Evolutionary conservation across 2,797 vertebrate species (phyloP).

Genomic region (Psittacula derbiana): DNA sequence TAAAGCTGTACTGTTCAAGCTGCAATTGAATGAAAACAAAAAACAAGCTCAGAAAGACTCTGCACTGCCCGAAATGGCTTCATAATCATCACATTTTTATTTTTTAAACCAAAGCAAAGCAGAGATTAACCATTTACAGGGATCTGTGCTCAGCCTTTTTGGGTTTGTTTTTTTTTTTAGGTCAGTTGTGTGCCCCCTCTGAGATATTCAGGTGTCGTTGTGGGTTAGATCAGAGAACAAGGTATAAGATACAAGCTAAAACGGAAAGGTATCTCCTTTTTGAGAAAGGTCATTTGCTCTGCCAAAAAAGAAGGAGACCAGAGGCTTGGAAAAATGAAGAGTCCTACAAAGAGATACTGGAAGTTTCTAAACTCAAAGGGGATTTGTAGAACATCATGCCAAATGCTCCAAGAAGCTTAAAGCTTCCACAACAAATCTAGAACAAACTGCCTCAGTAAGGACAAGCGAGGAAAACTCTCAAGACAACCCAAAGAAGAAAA

Average conservation of each 20-base stretch:
- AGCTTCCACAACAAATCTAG: not conserved
- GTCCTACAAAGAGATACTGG: not conserved
- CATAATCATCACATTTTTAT: not conserved
- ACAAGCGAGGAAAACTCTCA: not conserved
- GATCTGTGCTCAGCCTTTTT: not conserved
- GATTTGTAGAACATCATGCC: not conserved
- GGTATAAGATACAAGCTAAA: not conserved
- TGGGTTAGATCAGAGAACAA: not conserved
- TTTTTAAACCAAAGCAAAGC: not conserved
- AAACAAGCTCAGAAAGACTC: not conserved
- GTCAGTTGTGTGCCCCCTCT: not conserved
- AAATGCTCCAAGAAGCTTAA: not conserved
- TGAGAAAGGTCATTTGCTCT: not conserved
- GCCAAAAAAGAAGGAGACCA: not conserved
- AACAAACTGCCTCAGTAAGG: not conserved
- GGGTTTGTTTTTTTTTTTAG: not conserved
- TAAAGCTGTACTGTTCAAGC: conserved; percentile 50
- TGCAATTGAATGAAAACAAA: conserved; percentile 31
- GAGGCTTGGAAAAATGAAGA: not conserved
- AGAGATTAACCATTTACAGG: not conserved
- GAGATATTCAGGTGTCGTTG: not conserved
- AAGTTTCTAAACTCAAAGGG: not conserved
- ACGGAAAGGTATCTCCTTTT: not conserved
- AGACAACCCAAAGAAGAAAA: not conserved
- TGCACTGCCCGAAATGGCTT: not conserved